Evolutionary conservation across 2,113 vertebrate species (phyloP).

Genomic region (Arizona elegans): DNA sequence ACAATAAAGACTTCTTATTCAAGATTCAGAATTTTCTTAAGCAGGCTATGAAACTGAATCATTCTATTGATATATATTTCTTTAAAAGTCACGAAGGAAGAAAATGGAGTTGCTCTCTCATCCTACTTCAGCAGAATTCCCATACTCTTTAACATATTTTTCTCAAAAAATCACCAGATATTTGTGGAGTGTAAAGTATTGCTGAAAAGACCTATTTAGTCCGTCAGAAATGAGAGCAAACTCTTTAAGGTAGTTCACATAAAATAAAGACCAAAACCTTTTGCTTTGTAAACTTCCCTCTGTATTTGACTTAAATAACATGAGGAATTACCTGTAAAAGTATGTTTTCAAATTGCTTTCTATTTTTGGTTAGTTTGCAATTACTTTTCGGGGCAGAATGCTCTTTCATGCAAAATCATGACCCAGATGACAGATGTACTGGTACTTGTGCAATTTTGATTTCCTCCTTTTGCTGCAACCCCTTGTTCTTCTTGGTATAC

Average conservation of each 20-base stretch:
- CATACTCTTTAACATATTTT: not conserved
- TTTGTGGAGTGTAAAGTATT: not conserved
- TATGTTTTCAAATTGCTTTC: slow-evolving; percentile 47
- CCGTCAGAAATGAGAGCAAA: not conserved
- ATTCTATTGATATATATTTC: not conserved
- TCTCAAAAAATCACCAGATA: not conserved
- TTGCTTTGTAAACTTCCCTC: not conserved
- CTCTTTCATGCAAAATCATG: slow-evolving; percentile 52
- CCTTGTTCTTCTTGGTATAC: slow-evolving; percentile 42
- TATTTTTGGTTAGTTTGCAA: slow-evolving; percentile 51
- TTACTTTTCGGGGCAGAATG: slow-evolving; percentile 26
- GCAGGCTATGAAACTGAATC: not conserved
- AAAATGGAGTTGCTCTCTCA: not conserved
- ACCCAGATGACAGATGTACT: slow-evolving; percentile 28
- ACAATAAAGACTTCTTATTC: not conserved
- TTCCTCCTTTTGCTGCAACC: slow-evolving; percentile 52
- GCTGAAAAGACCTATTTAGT: not conserved
- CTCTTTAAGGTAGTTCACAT: not conserved
- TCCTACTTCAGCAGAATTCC: not conserved
- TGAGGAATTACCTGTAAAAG: slow-evolving; percentile 27
- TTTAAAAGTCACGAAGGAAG: not conserved
- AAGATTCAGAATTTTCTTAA: not conserved
- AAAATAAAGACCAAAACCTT: not conserved
- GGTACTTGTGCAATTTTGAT: slow-evolving; percentile 41
- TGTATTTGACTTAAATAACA: slow-evolving; percentile 2